Conservation (phyloP, 2,113 vertebrate species). For the Nicator chloris region DNA sequence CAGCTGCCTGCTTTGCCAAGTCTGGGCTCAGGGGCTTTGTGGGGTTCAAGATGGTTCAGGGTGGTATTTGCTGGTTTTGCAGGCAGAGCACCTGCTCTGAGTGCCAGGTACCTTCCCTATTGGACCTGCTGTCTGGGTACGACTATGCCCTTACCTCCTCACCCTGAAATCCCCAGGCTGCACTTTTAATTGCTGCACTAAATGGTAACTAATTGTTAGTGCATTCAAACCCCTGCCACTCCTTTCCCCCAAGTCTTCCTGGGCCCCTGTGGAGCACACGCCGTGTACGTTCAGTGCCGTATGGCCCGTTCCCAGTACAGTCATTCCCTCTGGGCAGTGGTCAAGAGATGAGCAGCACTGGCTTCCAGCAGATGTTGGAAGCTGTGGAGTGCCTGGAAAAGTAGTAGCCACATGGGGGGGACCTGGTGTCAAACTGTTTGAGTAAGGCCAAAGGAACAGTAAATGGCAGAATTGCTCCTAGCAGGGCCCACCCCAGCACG, state of each 20-base stretch:
- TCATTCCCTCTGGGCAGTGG: background rate
- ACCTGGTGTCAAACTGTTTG: background rate
- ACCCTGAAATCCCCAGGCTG: constrained; percentile 62
- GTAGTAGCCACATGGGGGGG: background rate
- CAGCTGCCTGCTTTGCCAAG: background rate
- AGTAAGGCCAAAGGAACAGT: background rate
- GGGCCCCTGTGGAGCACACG: background rate
- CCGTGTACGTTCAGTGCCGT: fast-evolving
- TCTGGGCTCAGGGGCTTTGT: background rate
- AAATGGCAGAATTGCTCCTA: background rate
- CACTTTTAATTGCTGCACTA: constrained; percentile 21
- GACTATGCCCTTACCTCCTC: constrained; percentile 74
- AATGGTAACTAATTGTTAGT: constrained; percentile 55
- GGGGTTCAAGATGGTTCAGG: background rate
- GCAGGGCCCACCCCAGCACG: background rate
- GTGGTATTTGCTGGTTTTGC: background rate
- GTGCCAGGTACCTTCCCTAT: background rate
- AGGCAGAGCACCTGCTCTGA: background rate
- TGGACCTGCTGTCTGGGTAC: background rate
- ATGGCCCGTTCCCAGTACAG: background rate
- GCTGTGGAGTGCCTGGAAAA: background rate
- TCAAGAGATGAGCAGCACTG: background rate
- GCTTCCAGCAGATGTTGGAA: background rate
- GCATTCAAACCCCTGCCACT: constrained; percentile 42
- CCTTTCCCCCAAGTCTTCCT: constrained; percentile 17